Percentiles rank a stretch among this genome's conserved stretches.
Evolutionary conservation across 92 coral and sea anemone species (phyloP).

Genomic region (Ricordea florida): DNA sequence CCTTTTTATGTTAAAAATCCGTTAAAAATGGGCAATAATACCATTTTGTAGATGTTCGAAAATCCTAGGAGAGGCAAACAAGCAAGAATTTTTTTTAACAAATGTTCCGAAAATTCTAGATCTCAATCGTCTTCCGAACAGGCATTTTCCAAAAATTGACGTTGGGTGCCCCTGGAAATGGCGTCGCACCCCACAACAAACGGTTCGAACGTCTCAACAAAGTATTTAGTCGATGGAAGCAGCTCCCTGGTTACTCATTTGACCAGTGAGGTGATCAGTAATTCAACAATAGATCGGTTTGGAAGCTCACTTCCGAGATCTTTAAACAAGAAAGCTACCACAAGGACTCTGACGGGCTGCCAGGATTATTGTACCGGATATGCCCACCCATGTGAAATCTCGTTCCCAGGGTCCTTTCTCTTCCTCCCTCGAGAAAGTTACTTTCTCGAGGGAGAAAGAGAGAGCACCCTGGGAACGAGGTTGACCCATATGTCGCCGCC

Average conservation of each 20-base stretch:
- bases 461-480: constrained; percentile 13
- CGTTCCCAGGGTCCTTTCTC: too few species aligned
- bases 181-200: constrained; percentile 27
- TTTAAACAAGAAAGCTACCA: background rate
- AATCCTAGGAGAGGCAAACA: too few species aligned
- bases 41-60: too few species aligned
- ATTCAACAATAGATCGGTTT: background rate
- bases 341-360: background rate
- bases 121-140: too few species aligned
- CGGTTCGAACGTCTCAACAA: background rate
- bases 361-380: constrained; percentile 63
- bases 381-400: too few species aligned
- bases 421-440: too few species aligned
- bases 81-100: too few species aligned
- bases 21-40: too few species aligned
- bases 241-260: background rate
- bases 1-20: too few species aligned
- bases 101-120: too few species aligned
- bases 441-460: background rate
- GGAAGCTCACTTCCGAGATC: background rate
- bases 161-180: too few species aligned
- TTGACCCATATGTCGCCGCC: constrained; percentile 69
- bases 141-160: too few species aligned
- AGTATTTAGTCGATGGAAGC: background rate
- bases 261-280: background rate